Conservation (phyloP, 1,140 invertebrate species). For the fruit fly (Drosophila melanogaster) region DNA sequence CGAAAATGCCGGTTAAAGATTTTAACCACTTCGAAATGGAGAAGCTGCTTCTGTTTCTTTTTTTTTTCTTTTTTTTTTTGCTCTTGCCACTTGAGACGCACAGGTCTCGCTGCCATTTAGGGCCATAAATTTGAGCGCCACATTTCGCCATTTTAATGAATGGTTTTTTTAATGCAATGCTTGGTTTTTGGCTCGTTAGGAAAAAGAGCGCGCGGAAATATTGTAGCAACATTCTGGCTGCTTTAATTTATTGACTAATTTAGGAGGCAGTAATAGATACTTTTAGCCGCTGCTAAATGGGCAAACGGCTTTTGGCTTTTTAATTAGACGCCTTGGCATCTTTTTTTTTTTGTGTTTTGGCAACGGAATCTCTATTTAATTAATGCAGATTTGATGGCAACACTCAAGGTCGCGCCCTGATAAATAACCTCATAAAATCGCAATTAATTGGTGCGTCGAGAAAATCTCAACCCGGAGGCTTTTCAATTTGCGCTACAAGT, state of each 20-base stretch:
- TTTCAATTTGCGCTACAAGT: conserved; percentile 52
- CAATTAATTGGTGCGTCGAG: conserved; percentile 48
- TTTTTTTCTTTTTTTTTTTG: conserved; percentile 14
- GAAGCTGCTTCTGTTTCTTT: conserved; percentile 23
- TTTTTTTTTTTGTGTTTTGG: background rate
- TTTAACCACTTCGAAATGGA: conserved; percentile 3
- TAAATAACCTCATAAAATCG: conserved; percentile 47
- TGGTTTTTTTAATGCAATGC: conserved; percentile 82
- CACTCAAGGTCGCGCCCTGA: conserved; percentile 27
- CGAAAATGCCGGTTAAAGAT: conserved; percentile 22
- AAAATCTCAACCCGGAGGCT: conserved; percentile 15
- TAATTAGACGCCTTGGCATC: conserved; percentile 17
- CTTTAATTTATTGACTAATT: conserved; percentile 82
- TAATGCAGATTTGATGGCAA: conserved; percentile 66
- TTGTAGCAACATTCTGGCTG: conserved; percentile 17
- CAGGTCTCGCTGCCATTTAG: conserved; percentile 11
- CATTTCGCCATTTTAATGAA: conserved; percentile 82
- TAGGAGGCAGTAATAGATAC: conserved; percentile 69
- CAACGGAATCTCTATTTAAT: conserved; percentile 68
- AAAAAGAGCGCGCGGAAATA: conserved; percentile 5
- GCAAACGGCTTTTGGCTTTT: conserved; percentile 47
- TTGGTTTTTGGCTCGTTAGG: conserved; percentile 73
- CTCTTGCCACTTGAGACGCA: conserved; percentile 56
- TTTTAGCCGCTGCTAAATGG: conserved; percentile 59
- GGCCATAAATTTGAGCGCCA: conserved; percentile 75